These are phyloP conservation scores for Myiotriccus ornatus DNA, from an alignment of 2,797 vertebrate species.

Conservation along the genomic window DNA sequence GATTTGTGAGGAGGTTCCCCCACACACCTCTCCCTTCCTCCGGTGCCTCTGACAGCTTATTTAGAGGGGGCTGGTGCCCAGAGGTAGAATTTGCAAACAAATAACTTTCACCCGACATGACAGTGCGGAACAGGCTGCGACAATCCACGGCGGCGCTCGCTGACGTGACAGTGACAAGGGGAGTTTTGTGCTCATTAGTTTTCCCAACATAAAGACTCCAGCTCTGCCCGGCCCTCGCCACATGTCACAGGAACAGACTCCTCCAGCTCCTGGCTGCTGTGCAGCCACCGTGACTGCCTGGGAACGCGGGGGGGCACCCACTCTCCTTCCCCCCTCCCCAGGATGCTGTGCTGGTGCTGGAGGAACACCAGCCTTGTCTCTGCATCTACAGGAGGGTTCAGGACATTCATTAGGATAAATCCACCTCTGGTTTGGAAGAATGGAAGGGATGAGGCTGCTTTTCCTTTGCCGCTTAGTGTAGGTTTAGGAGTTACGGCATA, in stretches of 20 bases:
- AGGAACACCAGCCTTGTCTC: fast-evolving
- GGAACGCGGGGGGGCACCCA: fast-evolving
- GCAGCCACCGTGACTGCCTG: neutral
- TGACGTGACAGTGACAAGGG: neutral
- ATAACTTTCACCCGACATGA: neutral
- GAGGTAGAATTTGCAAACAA: slow-evolving; percentile 31
- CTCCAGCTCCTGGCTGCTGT: neutral
- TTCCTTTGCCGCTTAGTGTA: neutral
- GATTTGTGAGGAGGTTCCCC: neutral
- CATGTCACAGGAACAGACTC: neutral
- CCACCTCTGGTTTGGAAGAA: neutral
- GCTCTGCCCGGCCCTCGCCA: neutral
- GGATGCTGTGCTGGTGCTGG: fast-evolving
- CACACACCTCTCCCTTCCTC: neutral
- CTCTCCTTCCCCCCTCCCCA: too few species aligned
- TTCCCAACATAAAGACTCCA: neutral
- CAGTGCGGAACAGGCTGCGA: neutral
- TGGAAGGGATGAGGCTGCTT: neutral
- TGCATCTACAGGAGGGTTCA: fast-evolving
- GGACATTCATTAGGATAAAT: neutral
- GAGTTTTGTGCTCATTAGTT: neutral
- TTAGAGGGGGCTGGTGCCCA: neutral
- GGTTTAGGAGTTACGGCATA: neutral
- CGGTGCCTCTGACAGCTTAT: neutral
- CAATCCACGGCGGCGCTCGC: neutral